These are phyloP conservation scores for Melanaphis sacchari DNA, from an alignment of 1,140 invertebrate species.

Conservation along the genomic window DNA sequence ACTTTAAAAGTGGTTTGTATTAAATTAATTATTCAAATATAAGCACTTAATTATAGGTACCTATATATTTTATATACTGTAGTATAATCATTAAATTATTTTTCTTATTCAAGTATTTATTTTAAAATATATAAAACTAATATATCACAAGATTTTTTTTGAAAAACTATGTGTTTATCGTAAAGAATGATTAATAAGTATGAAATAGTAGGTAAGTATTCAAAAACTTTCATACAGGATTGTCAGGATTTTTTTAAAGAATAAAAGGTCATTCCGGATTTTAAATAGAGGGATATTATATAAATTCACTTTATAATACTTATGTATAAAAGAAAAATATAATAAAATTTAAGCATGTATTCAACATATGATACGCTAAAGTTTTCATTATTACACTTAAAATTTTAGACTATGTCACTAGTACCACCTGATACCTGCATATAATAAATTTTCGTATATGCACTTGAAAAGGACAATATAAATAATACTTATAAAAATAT, in stretches of 20 bases:
- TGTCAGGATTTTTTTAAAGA: neutral
- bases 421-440: no score
- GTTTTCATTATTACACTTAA: no score
- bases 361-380: no score
- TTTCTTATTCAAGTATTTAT: neutral
- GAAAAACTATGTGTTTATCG: neutral
- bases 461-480: no score
- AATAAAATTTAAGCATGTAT: neutral
- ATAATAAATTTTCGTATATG: no score
- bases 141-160: neutral
- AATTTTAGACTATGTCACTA: no score
- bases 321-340: neutral
- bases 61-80: neutral
- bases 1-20: neutral
- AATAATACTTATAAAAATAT: no score
- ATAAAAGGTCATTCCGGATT: neutral
- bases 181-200: neutral
- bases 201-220: neutral
- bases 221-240: neutral
- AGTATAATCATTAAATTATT: neutral
- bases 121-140: neutral
- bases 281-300: neutral
- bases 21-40: neutral
- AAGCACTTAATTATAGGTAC: neutral
- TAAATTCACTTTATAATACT: neutral